These are phyloP conservation scores for Lordiphosa fenestrarum DNA, from an alignment of 2,888 invertebrate species.

Conservation along the genomic window DNA sequence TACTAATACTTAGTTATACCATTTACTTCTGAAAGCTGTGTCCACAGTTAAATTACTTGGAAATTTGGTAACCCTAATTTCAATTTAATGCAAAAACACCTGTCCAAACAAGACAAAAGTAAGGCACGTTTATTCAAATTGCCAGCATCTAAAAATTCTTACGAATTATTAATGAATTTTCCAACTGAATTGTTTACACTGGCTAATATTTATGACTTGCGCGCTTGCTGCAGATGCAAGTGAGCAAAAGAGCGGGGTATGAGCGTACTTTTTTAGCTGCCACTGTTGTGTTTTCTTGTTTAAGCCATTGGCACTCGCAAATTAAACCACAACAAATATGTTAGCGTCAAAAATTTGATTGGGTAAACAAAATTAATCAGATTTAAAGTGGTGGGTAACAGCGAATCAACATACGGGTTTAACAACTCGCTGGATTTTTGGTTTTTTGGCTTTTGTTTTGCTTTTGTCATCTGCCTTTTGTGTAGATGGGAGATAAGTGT, in stretches of 20 bases:
- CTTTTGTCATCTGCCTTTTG: slow-evolving; percentile 1
- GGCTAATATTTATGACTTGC: no score
- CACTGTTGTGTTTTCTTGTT: slow-evolving; percentile 1
- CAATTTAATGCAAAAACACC: slow-evolving; percentile 1
- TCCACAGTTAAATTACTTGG: no score
- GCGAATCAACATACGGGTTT: slow-evolving; percentile 5
- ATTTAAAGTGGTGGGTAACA: slow-evolving; percentile 16
- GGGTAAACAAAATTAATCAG: slow-evolving; percentile 14
- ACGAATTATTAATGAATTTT: not conserved
- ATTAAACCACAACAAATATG: no score
- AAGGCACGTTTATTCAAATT: not conserved
- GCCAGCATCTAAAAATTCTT: not conserved
- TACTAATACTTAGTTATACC: no score
- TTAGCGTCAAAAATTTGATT: slow-evolving; percentile 9
- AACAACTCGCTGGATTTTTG: slow-evolving; percentile 19
- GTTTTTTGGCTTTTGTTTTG: slow-evolving; percentile 8
- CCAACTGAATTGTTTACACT: no score
- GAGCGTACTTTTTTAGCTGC: not conserved
- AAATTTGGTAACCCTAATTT: not conserved
- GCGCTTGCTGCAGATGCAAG: no score
- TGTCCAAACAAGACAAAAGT: not conserved
- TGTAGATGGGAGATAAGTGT: no score
- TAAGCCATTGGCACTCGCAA: slow-evolving; percentile 5
- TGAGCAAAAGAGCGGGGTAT: not conserved
- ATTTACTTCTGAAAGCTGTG: no score